Base-by-base conservation (phyloP, 2,888 invertebrate genomes). In the Mimas tiliae region DNA sequence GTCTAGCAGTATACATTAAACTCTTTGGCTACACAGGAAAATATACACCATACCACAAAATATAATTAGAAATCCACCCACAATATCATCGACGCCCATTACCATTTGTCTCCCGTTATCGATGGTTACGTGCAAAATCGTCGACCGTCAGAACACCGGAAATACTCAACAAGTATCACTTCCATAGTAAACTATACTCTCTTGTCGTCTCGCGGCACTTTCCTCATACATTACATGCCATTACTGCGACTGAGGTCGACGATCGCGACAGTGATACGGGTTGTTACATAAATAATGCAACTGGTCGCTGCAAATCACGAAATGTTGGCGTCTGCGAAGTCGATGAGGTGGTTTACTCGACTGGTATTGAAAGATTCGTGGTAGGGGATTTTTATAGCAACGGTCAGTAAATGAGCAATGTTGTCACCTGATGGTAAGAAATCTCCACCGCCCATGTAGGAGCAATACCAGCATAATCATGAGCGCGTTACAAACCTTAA, bases 241-340 rank as follows among this genome's bases (percentile, higher is more conserved):
- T 55, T 34, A 34, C 52, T 27, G 33, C 11, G 27, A 12, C 27
- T 9, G 34, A 27, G 16, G 55, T 38, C 55, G 34, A 16, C 38
- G 55, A 55, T 55, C 51, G 21, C 51, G n/a, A 42, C 42, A 6
- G 48, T 48, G 42, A 11, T 42, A 58, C 27, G 16, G 62, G 53
- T 34, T 55, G 34, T 53, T 55, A 34, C 55, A 55, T 55, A 38
- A 38, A 55, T 55, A 55, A 34, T 8, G 14, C 12, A 38, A 38
- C 9, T 3, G 34, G 38, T 52, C 52, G 55, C 8, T 34, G 38
- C 34, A 55, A 55, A 55, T 55, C 55, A 55, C 16, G 34, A 55
- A 33, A 16, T 55, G 14, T 27, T 27, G 55, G 55, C 55, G 27
- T 38, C 38, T 55, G 55, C 11, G 55, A 16, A 38, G 16, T 55